Evolutionary conservation across 2,888 invertebrate genomes (phyloP).

Genomic region (Phaonia tiefii): DNA sequence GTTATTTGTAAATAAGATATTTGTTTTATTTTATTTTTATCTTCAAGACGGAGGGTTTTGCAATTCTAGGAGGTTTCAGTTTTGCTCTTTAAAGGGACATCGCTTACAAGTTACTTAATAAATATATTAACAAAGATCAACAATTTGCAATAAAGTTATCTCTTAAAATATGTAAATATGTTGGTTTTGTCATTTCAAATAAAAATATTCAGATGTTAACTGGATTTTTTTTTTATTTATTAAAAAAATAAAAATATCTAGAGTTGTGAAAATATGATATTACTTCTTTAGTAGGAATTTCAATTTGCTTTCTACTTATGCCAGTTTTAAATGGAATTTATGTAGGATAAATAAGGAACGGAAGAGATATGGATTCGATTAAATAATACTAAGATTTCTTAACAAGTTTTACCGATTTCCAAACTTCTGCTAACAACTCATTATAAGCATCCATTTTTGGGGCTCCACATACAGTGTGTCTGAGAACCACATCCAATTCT

Average conservation of each 20-base stretch:
- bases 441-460: neutral
- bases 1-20: constrained; percentile 11
- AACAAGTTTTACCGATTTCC: neutral
- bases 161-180: neutral
- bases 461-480: neutral
- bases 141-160: constrained; percentile 10
- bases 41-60: constrained; percentile 48
- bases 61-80: constrained; percentile 7
- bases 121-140: constrained; percentile 46
- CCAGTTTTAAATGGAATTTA: no score
- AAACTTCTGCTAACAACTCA: constrained; percentile 2
- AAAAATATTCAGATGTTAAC: no score
- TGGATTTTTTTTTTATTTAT: no score
- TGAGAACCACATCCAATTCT: neutral
- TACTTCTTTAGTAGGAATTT: no score
- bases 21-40: constrained; percentile 4
- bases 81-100: neutral
- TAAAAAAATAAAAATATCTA: no score
- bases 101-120: constrained; percentile 37
- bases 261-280: no score
- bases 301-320: no score
- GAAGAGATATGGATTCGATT: constrained; percentile 8
- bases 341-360: constrained; percentile 4
- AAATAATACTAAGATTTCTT: constrained; percentile 8
- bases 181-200: neutral